Evolutionary conservation across 2,113 vertebrate species (phyloP).

Genomic region (Zosterops hypoxanthus): DNA sequence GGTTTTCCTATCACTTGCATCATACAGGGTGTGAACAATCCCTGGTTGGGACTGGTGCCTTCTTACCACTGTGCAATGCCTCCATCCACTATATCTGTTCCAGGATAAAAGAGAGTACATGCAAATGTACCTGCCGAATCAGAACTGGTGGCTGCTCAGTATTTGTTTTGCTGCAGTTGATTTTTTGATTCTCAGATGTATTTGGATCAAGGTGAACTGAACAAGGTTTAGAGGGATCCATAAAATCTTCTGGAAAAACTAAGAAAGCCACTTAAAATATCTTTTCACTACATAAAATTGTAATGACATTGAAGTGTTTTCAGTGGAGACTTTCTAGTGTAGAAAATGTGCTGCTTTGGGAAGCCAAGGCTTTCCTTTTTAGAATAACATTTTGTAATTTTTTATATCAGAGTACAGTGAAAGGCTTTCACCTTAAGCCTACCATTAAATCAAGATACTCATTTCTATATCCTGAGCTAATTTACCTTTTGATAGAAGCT

Average conservation of each 20-base stretch:
- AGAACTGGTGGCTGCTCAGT: neutral
- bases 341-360: neutral
- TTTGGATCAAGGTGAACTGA: neutral
- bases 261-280: neutral
- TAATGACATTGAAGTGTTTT: neutral
- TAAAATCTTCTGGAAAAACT: neutral
- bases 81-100: neutral
- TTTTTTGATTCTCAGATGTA: neutral
- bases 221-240: neutral
- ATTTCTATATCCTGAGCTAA: neutral
- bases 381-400: neutral
- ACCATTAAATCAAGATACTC: neutral
- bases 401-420: neutral
- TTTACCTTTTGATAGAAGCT: neutral
- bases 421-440: neutral
- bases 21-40: neutral
- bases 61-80: neutral
- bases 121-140: neutral
- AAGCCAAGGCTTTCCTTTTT: neutral
- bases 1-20: neutral
- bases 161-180: neutral
- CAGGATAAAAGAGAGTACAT: neutral
- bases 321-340: neutral
- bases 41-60: neutral
- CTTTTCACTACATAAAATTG: neutral